Evolutionary conservation across 2,113 vertebrate genomes (phyloP).

Genomic region (Sturnus vulgaris): DNA sequence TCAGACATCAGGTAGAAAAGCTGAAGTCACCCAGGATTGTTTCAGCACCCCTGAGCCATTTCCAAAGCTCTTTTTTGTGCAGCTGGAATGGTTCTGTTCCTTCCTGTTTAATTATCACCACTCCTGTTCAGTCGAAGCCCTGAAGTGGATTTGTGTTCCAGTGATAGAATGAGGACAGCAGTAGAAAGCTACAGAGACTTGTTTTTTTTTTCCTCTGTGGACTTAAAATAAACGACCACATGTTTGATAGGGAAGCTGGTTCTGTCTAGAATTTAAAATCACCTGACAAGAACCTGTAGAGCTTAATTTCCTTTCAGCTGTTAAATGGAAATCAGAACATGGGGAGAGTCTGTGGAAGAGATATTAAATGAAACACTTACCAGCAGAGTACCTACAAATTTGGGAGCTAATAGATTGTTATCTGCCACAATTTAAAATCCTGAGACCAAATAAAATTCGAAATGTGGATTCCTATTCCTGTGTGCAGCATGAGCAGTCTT

Average conservation of each 20-base stretch:
- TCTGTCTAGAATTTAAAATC: slow-evolving; percentile 22
- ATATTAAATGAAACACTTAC: slow-evolving; percentile 3
- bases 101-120: neutral
- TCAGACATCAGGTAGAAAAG: neutral
- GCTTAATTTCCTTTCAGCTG: slow-evolving; percentile 22
- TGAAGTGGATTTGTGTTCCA: neutral
- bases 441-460: slow-evolving; percentile 22
- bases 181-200: neutral
- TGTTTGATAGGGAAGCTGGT: neutral
- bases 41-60: neutral
- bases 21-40: neutral
- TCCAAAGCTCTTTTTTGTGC: accelerated
- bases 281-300: neutral
- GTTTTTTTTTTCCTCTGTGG: neutral
- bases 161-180: neutral
- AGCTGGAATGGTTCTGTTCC: neutral
- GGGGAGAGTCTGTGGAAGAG: neutral
- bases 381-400: slow-evolving; percentile 13
- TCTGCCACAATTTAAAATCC: slow-evolving; percentile 19
- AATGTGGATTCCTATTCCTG: neutral
- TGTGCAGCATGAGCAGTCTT: slow-evolving; percentile 10
- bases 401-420: slow-evolving; percentile 23
- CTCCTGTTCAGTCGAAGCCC: neutral
- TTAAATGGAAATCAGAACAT: slow-evolving; percentile 3
- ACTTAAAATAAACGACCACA: neutral